A percentile compares a stretch with the other conserved stretches of the same genome.
Conservation (phyloP, 2,797 vertebrate species). For the Argya squamiceps region DNA sequence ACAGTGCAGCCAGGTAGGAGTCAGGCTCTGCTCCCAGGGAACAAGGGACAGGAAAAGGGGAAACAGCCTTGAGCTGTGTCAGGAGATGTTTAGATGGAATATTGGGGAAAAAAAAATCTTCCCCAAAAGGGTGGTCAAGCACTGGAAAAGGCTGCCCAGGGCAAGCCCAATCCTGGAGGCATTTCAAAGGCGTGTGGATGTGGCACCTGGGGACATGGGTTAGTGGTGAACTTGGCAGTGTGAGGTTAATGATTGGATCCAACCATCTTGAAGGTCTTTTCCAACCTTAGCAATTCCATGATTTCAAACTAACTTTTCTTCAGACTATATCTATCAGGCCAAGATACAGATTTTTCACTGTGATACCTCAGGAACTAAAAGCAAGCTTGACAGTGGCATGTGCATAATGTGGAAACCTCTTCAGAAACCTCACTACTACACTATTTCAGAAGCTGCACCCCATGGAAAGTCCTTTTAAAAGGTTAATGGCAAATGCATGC, state of each 20-base stretch:
- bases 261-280: neutral
- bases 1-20: accelerated
- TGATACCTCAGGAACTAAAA: neutral
- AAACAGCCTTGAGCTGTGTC: neutral
- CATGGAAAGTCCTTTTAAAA: conserved; percentile 49
- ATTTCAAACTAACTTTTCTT: neutral
- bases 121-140: neutral
- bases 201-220: neutral
- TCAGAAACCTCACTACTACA: neutral
- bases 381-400: neutral
- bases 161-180: neutral
- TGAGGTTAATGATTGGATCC: neutral
- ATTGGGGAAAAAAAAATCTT: neutral
- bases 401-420: neutral
- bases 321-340: neutral
- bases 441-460: neutral
- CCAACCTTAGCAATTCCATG: neutral
- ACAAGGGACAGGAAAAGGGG: neutral
- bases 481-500: conserved; percentile 1
- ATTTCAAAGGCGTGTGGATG: accelerated
- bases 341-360: neutral
- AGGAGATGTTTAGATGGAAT: neutral
- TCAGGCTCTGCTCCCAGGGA: neutral
- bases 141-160: neutral
- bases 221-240: neutral